These are phyloP conservation scores for Apogon talboti DNA, from an alignment of 2,797 vertebrate genomes.

Conservation along the genomic window DNA sequence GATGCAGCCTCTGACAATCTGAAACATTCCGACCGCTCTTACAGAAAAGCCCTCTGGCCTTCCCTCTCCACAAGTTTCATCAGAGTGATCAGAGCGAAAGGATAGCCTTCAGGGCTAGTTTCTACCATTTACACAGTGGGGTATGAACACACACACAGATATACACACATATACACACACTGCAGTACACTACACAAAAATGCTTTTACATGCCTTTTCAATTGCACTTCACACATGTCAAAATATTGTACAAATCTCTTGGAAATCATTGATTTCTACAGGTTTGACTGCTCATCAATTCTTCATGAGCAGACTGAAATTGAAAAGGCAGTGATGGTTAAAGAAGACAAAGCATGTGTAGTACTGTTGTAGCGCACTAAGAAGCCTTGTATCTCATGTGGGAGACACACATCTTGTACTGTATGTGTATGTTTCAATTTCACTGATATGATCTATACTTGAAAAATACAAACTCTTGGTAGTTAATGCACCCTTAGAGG, in stretches of 20 bases:
- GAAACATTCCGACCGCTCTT: constrained; percentile 70
- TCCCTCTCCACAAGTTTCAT: constrained; percentile 80
- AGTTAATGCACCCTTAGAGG: constrained; percentile 73
- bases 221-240: constrained; percentile 73
- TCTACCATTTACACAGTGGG: constrained; percentile 70
- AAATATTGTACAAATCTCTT: constrained; percentile 69
- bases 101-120: constrained; percentile 78
- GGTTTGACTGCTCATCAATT: constrained; percentile 78
- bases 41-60: constrained; percentile 80
- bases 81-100: constrained; percentile 78
- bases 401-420: constrained; percentile 46
- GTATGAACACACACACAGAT: constrained; percentile 44
- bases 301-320: constrained; percentile 62
- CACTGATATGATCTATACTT: constrained; percentile 51
- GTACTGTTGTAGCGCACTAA: constrained; percentile 48
- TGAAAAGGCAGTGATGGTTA: constrained; percentile 47
- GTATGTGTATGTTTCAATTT: constrained; percentile 54
- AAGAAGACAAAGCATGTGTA: constrained; percentile 25
- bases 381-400: constrained; percentile 47
- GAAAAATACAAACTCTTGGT: constrained; percentile 58
- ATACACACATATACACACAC: constrained; percentile 38
- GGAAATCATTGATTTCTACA: constrained; percentile 76
- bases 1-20: constrained; percentile 68
- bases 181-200: constrained; percentile 47
- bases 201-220: constrained; percentile 64